phyloP scores from a whole-genome alignment of 2,797 vertebrate species.

The Scolopax rusticola region DNA sequence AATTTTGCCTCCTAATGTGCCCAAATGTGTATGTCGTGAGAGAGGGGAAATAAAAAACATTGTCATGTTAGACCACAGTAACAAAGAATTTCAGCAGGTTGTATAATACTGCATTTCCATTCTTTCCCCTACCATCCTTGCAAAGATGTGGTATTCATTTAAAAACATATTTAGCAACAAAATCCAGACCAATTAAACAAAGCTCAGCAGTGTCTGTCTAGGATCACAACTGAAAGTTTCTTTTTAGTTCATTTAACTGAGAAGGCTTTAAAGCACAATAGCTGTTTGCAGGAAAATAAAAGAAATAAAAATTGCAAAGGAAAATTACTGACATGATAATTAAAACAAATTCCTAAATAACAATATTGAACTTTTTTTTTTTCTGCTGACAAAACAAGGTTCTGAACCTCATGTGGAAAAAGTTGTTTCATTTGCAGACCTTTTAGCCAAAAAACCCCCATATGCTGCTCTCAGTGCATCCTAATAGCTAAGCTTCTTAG shows the following conservation, averaged over 20 bases:
- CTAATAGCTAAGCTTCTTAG: not conserved
- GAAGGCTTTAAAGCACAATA: not conserved
- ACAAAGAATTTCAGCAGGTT: not conserved
- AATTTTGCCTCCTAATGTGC: not conserved
- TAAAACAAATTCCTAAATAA: not conserved
- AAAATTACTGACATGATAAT: not conserved
- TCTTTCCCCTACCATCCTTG: not conserved
- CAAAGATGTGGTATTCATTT: not conserved
- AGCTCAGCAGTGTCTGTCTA: not conserved
- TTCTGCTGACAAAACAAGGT: slow-evolving; percentile 60
- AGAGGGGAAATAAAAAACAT: not conserved
- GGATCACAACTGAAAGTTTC: not conserved
- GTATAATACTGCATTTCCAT: not conserved
- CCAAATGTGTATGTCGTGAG: not conserved
- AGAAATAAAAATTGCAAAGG: not conserved
- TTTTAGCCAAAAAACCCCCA: slow-evolving; percentile 36
- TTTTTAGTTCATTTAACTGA: not conserved
- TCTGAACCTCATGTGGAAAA: slow-evolving; percentile 61
- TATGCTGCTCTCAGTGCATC: slow-evolving; percentile 17
- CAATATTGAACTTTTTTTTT: slow-evolving; percentile 39
- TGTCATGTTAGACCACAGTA: not conserved
- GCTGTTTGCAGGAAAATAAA: not conserved
- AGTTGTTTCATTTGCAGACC: slow-evolving; percentile 64
- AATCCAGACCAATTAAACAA: not conserved
- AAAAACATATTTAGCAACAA: not conserved